Conservation (phyloP, 2,113 vertebrate species). For the Haliaeetus leucogaster region DNA sequence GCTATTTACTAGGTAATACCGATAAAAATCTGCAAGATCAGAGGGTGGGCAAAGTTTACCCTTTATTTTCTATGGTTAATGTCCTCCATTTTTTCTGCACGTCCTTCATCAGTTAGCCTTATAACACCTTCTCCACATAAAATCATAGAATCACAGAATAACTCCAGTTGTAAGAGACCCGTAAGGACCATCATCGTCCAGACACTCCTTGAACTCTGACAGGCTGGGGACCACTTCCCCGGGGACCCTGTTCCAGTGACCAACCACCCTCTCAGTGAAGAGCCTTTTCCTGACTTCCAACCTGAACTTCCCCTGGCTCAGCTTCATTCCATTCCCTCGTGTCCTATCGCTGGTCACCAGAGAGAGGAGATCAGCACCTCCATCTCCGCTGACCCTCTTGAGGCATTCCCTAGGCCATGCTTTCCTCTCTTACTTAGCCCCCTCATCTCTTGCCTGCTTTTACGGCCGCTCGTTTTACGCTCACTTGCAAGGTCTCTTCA, state of each 20-base stretch:
- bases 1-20: not conserved
- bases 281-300: not conserved
- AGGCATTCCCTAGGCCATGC: not conserved
- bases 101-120: not conserved
- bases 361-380: not conserved
- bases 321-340: not conserved
- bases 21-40: not conserved
- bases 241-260: not conserved
- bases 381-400: not conserved
- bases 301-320: not conserved
- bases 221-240: not conserved
- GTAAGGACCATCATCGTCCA: not conserved
- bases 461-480: not conserved
- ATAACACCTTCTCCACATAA: not conserved
- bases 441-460: not conserved
- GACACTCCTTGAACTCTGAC: not conserved
- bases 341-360: not conserved
- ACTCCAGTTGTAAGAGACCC: not conserved
- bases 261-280: not conserved
- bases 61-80: not conserved
- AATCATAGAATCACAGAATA: not conserved
- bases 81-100: not conserved
- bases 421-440: not conserved
- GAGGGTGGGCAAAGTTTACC: not conserved
- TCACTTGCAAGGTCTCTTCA: not conserved